Evolutionary conservation across 2,888 invertebrate species (phyloP).

Genomic region (Eristalinus aeneus): DNA sequence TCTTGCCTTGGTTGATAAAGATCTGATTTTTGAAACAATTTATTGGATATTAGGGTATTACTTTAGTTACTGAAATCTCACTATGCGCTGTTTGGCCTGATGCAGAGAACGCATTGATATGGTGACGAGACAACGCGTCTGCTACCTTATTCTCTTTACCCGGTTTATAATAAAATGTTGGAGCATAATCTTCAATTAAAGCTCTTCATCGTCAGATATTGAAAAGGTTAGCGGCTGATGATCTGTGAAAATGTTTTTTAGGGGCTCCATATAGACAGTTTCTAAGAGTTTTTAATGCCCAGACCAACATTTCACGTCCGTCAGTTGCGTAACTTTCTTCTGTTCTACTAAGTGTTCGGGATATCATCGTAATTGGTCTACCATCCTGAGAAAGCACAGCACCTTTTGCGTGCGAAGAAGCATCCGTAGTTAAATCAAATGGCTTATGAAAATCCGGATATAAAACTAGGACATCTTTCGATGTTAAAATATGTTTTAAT

Average conservation of each 20-base stretch:
- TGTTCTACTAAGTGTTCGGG: constrained; percentile 20
- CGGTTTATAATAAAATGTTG: constrained; percentile 1
- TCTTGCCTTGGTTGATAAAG: background rate
- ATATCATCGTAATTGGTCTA: constrained; percentile 29
- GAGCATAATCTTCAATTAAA: background rate
- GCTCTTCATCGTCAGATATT: constrained; percentile 5
- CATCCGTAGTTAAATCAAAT: constrained; percentile 36
- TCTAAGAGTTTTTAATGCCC: constrained; percentile 16
- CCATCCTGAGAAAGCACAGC: constrained; percentile 19
- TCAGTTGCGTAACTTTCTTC: constrained; percentile 21
- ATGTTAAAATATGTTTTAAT: background rate
- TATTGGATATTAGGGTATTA: background rate
- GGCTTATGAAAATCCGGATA: constrained; percentile 26
- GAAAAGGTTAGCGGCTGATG: constrained; percentile 40
- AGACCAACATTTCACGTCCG: constrained; percentile 17
- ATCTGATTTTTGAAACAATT: constrained; percentile 11
- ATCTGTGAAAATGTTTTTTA: constrained; percentile 40
- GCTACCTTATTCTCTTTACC: constrained; percentile 32
- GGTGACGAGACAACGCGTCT: constrained; percentile 10
- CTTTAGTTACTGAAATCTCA: background rate
- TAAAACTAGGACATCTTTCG: background rate
- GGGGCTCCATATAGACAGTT: constrained; percentile 42
- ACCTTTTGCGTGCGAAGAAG: too few species aligned
- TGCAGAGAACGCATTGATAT: background rate
- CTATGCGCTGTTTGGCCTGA: background rate